Evolutionary conservation across 2,113 vertebrate genomes (phyloP).

Genomic region (Nycticorax nycticorax): DNA sequence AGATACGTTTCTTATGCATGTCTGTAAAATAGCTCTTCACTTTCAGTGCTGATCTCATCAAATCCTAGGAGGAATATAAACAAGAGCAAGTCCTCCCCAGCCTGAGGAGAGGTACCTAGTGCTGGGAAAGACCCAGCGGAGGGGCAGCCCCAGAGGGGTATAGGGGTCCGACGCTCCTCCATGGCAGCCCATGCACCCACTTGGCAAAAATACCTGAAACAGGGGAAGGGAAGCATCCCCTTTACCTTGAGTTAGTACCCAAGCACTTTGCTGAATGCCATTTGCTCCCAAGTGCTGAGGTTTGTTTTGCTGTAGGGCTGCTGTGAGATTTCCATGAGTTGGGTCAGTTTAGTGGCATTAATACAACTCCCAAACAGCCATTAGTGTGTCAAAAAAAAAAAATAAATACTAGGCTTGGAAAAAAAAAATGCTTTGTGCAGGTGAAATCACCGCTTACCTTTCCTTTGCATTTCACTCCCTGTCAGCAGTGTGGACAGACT

Average conservation of each 20-base stretch:
- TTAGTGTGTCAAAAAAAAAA: neutral
- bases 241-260: neutral
- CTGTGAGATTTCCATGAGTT: neutral
- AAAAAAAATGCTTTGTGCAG: neutral
- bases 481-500: fast-evolving
- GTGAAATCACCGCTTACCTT: neutral
- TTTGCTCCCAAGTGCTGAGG: fast-evolving
- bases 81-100: neutral
- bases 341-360: neutral
- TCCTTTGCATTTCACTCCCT: neutral
- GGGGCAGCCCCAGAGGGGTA: neutral
- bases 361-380: neutral
- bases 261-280: neutral
- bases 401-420: neutral
- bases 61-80: neutral
- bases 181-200: fast-evolving
- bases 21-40: neutral
- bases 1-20: neutral
- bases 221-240: neutral
- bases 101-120: neutral
- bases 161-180: neutral
- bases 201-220: neutral
- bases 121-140: neutral
- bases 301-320: neutral
- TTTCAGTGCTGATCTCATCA: neutral